Base-by-base conservation (phyloP, 2,888 invertebrate genomes). In the Fragum sueziense region DNA sequence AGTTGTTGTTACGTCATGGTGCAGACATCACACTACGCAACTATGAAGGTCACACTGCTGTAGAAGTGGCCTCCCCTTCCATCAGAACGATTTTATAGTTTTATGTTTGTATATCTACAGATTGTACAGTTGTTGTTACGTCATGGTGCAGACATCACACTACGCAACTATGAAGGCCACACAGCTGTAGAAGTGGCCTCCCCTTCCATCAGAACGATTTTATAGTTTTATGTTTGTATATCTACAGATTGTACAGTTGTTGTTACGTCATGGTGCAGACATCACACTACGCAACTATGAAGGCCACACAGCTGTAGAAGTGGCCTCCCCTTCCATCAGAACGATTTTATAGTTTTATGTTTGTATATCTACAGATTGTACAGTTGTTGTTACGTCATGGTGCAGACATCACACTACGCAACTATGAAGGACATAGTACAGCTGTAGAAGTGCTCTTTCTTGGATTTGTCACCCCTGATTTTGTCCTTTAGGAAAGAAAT, bases 11-110 rank as follows among this genome's bases (percentile, higher is more conserved):
- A 57, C 84, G 85, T 17, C 88, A 92, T 85, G 91, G 92, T 62
- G 91, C 91, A 34, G 93, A 93, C 78, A 86, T 91, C n/a, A 93
- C 93, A 0, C 82, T 92, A 68, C 86, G 90, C 57, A 92, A 93
- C 82, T 90, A 91, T 79, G 92, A 92, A 54, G 88, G 89, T 52
- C 90, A 91, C 79, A 90, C 91, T 6, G 91, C 92, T 6, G 80
- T 93, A 59, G 92, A 92, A 73, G 88, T 91, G 71, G 91, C 91
- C n/a, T 91, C 90, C 14, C 87, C 91, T 51, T 84, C 88, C 54
- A 89, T 92, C 17, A 88, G 88, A 47, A 88, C 88, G 17, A 79
- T 91, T 20, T 82, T 93, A n/a, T n/a, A n/a, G n/a, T n/a, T n/a
- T n/a, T 6, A 37, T 47, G 20, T 47, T 9, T n/a, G 3, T 57